Base-by-base conservation (phyloP, 2,113 vertebrate species). In the Myodes glareolus region DNA sequence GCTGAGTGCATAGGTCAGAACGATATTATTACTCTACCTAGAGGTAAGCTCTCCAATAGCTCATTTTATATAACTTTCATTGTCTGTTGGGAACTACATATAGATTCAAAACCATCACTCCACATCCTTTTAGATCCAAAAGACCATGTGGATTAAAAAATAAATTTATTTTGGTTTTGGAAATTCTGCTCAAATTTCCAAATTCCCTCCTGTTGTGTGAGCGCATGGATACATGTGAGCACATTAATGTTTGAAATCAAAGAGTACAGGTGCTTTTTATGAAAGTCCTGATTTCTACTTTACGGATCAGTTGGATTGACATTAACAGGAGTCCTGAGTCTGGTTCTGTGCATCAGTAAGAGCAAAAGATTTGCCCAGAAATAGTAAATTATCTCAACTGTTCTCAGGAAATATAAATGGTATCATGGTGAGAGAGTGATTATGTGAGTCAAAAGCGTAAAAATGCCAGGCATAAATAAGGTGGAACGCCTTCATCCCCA, bases 381-480 rank as follows among this genome's bases (percentile, higher is more conserved):
- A 82, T 92, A 97, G 85, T 98, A 98, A 98, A 98, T 98, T 98
- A 97, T 97, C 92, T 92, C 87, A 98, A 97, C 95, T 94, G 98
- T 80, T 97, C 97, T 96, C 90, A 95, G 95, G 91, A 87, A 98
- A 50, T 96, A 81, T 72, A 63, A 98, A 98, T 96, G 97, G 89
- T 52, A 98, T 90, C 93, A 95, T 52, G 94, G 95, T 96, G 92
- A 98, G 95, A 97, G 91, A 98, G 96, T 94, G 80, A 70, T 91
- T 97, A 78, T 95, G 65, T 94, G 90, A 98, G 96, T 97, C 97
- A 97, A 96, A 98, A 95, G 36, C 97, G 96, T 97, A 97, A 98
- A 98, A 98, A 96, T 96, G 95, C 94, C 97, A 98, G 88, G 95
- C 92, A 96, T 98, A 98, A 99, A 98, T 98, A 98, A 98, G 98